Evolutionary conservation across 2,113 vertebrate species (phyloP).

Genomic region (Salvelinus fontinalis): DNA sequence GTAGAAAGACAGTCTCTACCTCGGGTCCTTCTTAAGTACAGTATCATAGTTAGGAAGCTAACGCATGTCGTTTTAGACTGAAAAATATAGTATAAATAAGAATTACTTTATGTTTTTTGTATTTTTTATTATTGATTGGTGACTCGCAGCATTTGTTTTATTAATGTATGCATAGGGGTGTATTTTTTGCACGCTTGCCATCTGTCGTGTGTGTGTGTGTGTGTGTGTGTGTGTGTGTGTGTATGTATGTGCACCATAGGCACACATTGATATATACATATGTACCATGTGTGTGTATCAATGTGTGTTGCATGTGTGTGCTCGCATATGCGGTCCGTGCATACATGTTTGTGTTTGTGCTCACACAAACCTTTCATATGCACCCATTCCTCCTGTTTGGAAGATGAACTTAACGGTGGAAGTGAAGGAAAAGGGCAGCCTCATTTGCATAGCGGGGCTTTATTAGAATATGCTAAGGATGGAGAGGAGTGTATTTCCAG

Average conservation of each 20-base stretch:
- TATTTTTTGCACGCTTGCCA: too few relatives aligned
- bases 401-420: constrained; percentile 86
- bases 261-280: background rate
- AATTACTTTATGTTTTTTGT: background rate
- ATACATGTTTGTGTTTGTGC: constrained; percentile 8
- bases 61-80: background rate
- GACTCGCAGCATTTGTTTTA: too few relatives aligned
- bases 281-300: background rate
- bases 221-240: too few relatives aligned
- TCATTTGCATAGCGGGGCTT: constrained; percentile 99
- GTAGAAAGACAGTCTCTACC: background rate
- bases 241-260: background rate
- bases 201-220: background rate
- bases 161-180: too few relatives aligned
- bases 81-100: background rate
- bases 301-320: constrained; percentile 58
- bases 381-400: constrained; percentile 76
- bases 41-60: background rate
- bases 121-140: constrained; percentile 18
- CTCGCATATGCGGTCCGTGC: constrained; percentile 35
- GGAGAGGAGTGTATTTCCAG: constrained; percentile 90
- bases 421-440: constrained; percentile 89
- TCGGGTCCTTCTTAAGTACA: background rate
- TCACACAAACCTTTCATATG: constrained; percentile 25
- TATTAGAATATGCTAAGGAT: constrained; percentile 99